Percentiles rank a stretch among this genome's conserved stretches.
Conservation (phyloP, 2,888 invertebrate species). For the Cephus pulcher region DNA sequence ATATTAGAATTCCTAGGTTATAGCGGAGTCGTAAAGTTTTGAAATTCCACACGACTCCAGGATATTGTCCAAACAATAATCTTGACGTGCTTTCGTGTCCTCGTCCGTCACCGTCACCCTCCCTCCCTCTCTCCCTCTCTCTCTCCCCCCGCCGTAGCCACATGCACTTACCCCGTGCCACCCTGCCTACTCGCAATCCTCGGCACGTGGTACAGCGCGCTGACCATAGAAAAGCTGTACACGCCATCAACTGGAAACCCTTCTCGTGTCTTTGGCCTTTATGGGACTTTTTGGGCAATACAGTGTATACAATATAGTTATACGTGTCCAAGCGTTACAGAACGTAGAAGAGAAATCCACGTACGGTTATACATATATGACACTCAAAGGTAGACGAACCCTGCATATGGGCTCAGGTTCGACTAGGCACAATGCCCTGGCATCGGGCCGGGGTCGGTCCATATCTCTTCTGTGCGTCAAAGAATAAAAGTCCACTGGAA, state of each 20-base stretch:
- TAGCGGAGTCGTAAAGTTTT: no score
- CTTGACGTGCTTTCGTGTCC: no score
- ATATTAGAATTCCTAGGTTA: no score
- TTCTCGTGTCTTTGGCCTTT: constrained; percentile 36
- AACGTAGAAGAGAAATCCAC: background rate
- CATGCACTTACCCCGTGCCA: no score
- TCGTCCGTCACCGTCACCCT: background rate
- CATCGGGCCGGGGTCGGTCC: no score
- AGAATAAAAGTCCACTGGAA: no score
- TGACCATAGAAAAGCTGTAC: constrained; percentile 30
- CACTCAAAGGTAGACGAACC: no score
- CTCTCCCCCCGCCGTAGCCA: background rate
- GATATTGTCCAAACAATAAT: no score
- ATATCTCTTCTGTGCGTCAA: no score
- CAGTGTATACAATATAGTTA: background rate
- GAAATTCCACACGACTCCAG: no score
- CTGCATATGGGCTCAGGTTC: no score
- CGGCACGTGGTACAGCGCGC: constrained; percentile 13
- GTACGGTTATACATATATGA: background rate
- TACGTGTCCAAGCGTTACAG: background rate
- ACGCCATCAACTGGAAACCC: constrained; percentile 38
- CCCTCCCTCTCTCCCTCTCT: background rate
- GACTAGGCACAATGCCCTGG: no score
- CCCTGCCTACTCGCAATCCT: constrained; percentile 14
- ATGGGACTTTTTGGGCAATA: constrained; percentile 29